Conservation (phyloP, 2,797 vertebrate species). For the Melanotaenia boesemani region DNA sequence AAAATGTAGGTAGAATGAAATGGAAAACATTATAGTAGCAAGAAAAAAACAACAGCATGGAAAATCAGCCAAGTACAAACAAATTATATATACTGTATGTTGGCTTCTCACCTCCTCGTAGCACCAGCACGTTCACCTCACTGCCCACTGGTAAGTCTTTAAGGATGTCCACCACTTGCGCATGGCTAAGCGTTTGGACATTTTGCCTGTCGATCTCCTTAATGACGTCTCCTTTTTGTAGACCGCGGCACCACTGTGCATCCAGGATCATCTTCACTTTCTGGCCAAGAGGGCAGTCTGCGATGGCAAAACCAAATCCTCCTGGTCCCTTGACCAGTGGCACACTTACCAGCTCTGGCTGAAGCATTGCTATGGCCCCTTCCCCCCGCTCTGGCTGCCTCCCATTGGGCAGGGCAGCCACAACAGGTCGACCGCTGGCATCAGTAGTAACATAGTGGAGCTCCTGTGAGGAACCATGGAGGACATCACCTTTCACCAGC, state of each 20-base stretch:
- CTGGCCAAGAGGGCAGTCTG: constrained; percentile 95
- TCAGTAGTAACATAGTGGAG: constrained; percentile 85
- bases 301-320: constrained; percentile 98
- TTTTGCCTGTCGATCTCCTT: constrained; percentile 97
- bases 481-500: constrained; percentile 87
- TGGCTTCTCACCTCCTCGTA: constrained; percentile 90
- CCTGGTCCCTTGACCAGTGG: constrained; percentile 94
- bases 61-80: neutral
- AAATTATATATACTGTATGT: neutral
- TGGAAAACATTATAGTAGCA: constrained; percentile 5
- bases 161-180: constrained; percentile 97
- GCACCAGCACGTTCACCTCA: constrained; percentile 92
- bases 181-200: constrained; percentile 92
- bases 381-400: constrained; percentile 84
- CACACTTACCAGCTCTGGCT: constrained; percentile 92
- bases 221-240: constrained; percentile 96
- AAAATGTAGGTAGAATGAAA: constrained; percentile 8
- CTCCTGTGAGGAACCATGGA: constrained; percentile 87
- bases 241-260: constrained; percentile 95
- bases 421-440: constrained; percentile 77
- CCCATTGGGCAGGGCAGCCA: constrained; percentile 84
- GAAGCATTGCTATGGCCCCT: constrained; percentile 69
- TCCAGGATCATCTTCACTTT: constrained; percentile 99
- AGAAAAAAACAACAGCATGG: constrained; percentile 2
- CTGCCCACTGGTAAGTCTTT: constrained; percentile 95